These are phyloP conservation scores for Leucophenga maculata DNA, from an alignment of 2,888 invertebrate species.

Conservation along the genomic window DNA sequence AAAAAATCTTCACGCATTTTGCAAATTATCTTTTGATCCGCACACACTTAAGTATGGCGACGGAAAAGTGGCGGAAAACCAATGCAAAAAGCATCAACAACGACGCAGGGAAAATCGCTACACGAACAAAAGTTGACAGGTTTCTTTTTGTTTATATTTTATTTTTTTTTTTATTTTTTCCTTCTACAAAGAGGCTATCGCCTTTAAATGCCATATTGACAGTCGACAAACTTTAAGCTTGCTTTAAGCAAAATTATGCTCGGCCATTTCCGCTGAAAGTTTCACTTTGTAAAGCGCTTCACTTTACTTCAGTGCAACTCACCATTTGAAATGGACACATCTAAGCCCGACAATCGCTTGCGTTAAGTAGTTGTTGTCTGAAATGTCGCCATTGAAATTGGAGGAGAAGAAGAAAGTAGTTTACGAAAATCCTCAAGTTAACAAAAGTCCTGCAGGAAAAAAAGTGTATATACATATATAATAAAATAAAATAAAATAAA, in stretches of 20 bases:
- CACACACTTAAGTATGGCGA: slow-evolving; percentile 56
- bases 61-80: slow-evolving; percentile 39
- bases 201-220: background rate
- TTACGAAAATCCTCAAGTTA: slow-evolving; percentile 67
- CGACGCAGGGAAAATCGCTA: too few relatives aligned
- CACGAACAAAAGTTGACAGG: too few relatives aligned
- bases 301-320: slow-evolving; percentile 14
- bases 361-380: slow-evolving; percentile 67
- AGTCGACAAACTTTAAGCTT: slow-evolving; percentile 23
- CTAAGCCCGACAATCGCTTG: slow-evolving; percentile 68
- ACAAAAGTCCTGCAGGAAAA: slow-evolving; percentile 50
- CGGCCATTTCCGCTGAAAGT: slow-evolving; percentile 28
- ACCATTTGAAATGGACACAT: slow-evolving; percentile 42
- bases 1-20: slow-evolving; percentile 68
- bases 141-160: too few relatives aligned
- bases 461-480: slow-evolving; percentile 7
- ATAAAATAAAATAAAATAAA: slow-evolving; percentile 43
- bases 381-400: slow-evolving; percentile 30
- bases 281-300: slow-evolving; percentile 22
- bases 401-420: slow-evolving; percentile 60
- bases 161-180: too few relatives aligned
- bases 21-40: slow-evolving; percentile 71
- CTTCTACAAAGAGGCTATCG: too few relatives aligned
- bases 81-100: slow-evolving; percentile 4
- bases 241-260: slow-evolving; percentile 16